Conservation (phyloP, 2,888 invertebrate species). For the Malthinus flaveolus region DNA sequence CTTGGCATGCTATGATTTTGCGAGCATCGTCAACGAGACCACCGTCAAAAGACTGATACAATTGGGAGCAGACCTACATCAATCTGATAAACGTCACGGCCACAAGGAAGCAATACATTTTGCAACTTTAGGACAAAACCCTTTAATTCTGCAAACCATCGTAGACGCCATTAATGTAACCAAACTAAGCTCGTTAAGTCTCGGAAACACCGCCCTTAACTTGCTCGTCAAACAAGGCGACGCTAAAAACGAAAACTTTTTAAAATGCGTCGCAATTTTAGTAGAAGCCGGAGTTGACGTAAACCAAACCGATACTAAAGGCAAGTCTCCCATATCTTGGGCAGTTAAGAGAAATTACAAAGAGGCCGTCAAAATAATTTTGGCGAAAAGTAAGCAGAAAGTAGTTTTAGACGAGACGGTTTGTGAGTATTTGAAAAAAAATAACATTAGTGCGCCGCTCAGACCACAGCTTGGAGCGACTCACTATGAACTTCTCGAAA, state of each 20-base stretch:
- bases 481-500: slow-evolving; percentile 11
- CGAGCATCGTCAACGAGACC: slow-evolving; percentile 59
- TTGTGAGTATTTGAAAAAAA: slow-evolving; percentile 58
- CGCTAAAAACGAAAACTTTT: slow-evolving; percentile 48
- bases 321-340: slow-evolving; percentile 54
- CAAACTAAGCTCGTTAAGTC: slow-evolving; percentile 35
- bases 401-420: slow-evolving; percentile 62
- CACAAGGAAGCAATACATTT: slow-evolving; percentile 69
- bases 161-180: slow-evolving; percentile 49
- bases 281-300: slow-evolving; percentile 60
- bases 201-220: slow-evolving; percentile 47
- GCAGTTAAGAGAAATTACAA: slow-evolving; percentile 63
- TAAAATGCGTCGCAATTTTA: slow-evolving; percentile 59
- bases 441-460: slow-evolving; percentile 33
- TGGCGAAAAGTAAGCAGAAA: slow-evolving; percentile 55
- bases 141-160: slow-evolving; percentile 54
- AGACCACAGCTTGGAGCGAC: slow-evolving; percentile 28
- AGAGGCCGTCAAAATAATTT: slow-evolving; percentile 59
- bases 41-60: slow-evolving; percentile 63
- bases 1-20: slow-evolving; percentile 62
- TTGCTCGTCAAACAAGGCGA: slow-evolving; percentile 43
- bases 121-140: slow-evolving; percentile 59
- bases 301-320: slow-evolving; percentile 56
- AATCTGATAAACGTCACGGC: slow-evolving; percentile 54
- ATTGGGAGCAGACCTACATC: slow-evolving; percentile 65